A percentile compares a stretch with the other conserved stretches of the same genome.
Evolutionary conservation across 1,140 invertebrate genomes (phyloP).

Genomic region (Euwallacea fornicatus): DNA sequence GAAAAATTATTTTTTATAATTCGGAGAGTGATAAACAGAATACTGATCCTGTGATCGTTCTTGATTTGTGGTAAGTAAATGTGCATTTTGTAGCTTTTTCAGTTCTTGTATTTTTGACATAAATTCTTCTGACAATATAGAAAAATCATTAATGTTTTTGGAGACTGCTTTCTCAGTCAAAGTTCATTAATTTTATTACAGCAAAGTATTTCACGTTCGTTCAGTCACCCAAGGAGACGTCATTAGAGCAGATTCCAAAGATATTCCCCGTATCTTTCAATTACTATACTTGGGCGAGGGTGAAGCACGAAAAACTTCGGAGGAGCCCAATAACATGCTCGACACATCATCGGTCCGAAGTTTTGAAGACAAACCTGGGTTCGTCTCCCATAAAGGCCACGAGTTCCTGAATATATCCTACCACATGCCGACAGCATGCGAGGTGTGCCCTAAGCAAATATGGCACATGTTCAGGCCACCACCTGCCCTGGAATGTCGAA

Average conservation of each 20-base stretch:
- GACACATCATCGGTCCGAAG: slow-evolving; percentile 55
- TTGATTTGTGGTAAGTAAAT: slow-evolving; percentile 84
- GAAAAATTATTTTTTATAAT: slow-evolving; percentile 98
- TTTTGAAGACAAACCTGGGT: slow-evolving; percentile 72
- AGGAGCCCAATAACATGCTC: slow-evolving; percentile 57
- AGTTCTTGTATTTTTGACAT: no score
- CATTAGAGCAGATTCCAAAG: slow-evolving; percentile 96
- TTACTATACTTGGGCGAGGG: slow-evolving; percentile 92
- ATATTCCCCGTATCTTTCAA: slow-evolving; percentile 99
- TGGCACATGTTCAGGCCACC: slow-evolving; percentile 98
- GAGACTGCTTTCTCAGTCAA: neutral
- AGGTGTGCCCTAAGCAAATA: slow-evolving; percentile 93
- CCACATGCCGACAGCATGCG: slow-evolving; percentile 97
- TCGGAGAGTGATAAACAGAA: slow-evolving; percentile 93
- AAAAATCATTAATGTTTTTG: neutral
- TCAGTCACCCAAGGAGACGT: slow-evolving; percentile 98
- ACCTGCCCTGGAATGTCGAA: slow-evolving; percentile 92
- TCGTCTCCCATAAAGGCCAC: slow-evolving; percentile 89
- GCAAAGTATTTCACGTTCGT: slow-evolving; percentile 98
- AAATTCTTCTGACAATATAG: no score
- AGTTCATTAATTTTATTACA: slow-evolving; percentile 54
- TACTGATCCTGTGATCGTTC: slow-evolving; percentile 89
- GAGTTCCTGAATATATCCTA: slow-evolving; percentile 95
- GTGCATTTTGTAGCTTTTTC: neutral
- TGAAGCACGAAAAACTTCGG: slow-evolving; percentile 83